These are phyloP conservation scores for Lepus timidus DNA, from an alignment of 2,113 vertebrate genomes.

Conservation along the genomic window DNA sequence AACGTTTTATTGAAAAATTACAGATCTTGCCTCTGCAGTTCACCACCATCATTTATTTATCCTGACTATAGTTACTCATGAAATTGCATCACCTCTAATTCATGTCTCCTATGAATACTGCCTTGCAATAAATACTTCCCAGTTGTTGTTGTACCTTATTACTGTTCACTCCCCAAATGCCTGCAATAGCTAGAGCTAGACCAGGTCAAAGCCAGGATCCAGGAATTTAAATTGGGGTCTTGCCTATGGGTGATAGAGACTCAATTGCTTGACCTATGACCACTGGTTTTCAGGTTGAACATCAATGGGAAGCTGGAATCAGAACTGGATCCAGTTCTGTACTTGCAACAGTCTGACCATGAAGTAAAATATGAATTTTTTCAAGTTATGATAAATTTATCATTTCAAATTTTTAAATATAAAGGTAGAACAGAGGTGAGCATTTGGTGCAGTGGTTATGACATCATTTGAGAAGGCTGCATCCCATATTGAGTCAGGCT, in stretches of 20 bases:
- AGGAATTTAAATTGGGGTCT: too few species aligned
- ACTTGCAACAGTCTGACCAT: background rate
- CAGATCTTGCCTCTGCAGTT: conserved; percentile 19
- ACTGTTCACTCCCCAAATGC: too few species aligned
- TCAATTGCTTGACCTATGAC: too few species aligned
- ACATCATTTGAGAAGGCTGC: too few species aligned
- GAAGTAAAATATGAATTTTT: background rate
- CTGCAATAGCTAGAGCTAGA: too few species aligned
- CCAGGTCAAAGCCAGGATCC: too few species aligned
- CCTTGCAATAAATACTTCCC: background rate
- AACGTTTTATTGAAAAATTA: conserved; percentile 11
- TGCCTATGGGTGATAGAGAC: too few species aligned
- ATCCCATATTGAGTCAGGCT: too few species aligned
- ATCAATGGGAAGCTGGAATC: too few species aligned
- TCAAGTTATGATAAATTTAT: background rate
- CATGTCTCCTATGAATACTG: background rate
- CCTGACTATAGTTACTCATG: background rate
- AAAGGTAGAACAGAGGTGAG: background rate
- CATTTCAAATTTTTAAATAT: background rate
- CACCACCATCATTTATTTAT: background rate
- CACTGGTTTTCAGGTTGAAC: too few species aligned
- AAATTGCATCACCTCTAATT: background rate
- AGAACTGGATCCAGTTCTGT: too few species aligned
- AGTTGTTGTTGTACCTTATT: background rate
- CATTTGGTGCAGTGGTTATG: too few species aligned